Evolutionary conservation across 2,888 invertebrate species (phyloP).

Genomic region (Drosophila nr. medialis): DNA sequence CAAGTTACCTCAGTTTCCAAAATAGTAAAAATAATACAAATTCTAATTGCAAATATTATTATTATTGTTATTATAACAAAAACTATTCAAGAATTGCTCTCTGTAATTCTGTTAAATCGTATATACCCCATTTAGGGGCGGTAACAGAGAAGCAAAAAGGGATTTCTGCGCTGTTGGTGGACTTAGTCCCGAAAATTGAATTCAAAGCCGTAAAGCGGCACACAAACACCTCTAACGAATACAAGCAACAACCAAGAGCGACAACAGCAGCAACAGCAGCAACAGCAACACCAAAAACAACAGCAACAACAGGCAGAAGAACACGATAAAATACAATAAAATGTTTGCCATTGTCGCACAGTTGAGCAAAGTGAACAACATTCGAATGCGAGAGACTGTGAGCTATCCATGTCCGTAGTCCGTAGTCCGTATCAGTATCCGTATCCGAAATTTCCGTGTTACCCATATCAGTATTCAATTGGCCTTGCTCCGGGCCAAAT

Average conservation of each 20-base stretch:
- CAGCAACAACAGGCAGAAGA: slow-evolving; percentile 16
- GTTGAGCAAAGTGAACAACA: slow-evolving; percentile 28
- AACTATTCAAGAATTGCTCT: not conserved
- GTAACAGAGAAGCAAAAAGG: slow-evolving; percentile 38
- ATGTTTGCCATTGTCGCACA: slow-evolving; percentile 67
- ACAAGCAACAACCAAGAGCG: slow-evolving; percentile 15
- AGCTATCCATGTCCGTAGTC: slow-evolving; percentile 29
- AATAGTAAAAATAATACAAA: not conserved
- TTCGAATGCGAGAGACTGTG: slow-evolving; percentile 8
- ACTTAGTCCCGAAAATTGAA: slow-evolving; percentile 66
- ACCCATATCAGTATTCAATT: slow-evolving; percentile 52
- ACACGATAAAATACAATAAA: slow-evolving; percentile 62
- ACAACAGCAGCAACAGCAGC: slow-evolving; percentile 19
- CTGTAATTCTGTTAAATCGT: not conserved
- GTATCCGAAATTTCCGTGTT: slow-evolving; percentile 38
- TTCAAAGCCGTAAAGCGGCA: slow-evolving; percentile 69
- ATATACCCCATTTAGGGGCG: not conserved
- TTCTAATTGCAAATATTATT: not conserved
- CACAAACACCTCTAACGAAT: slow-evolving; percentile 38
- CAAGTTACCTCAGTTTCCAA: not conserved
- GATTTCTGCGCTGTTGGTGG: slow-evolving; percentile 52
- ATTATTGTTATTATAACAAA: not conserved
- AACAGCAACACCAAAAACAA: slow-evolving; percentile 20
- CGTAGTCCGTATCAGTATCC: slow-evolving; percentile 39
- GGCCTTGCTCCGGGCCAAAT: slow-evolving; percentile 26